Base-by-base conservation (phyloP, 1,140 invertebrate genomes). In the Thereuonema tuberculata region DNA sequence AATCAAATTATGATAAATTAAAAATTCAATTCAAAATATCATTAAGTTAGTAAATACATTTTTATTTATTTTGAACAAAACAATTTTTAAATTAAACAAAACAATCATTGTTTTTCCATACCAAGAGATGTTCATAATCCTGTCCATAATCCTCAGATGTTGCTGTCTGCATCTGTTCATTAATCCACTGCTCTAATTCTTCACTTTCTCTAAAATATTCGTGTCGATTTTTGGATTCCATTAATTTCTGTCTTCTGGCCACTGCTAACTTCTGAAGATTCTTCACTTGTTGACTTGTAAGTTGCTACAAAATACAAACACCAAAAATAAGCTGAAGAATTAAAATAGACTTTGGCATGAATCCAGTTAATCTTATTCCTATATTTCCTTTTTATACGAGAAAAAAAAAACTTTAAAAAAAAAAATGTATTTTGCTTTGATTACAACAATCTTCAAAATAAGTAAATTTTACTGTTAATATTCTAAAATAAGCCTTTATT, bases 91-190 rank as follows among this genome's bases (percentile, higher is more conserved):
- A 24, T 24, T 52, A 61, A 48, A 29, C 59, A 57, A n/a, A 58
- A 61, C 9, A 62, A 56, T 29, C n/a, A n/a, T n/a, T n/a, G n/a
- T n/a, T n/a, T n/a, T 54, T 28, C n/a, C 53, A 52, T 69, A 90
- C 84, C 74, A 93, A 74, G 26, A 97, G 73, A 76, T 98, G 94
- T 72, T 98, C 95, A 71, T 93, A 97, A 76, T 98, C 94, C 71
- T 92, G 88, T 3, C 94, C 94, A 73, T 93, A 98, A 71, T 99
- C 95, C 70, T 98, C 93, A 31, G 86, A 91, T 1, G 84, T 84
- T 5, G 93, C 93, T 0, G 84, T 83, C 64, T 87, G 84, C 72
- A 92, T 83, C 71, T 98, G 91, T 69, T 97, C 92, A 62, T 84
- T 83, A 29, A 98, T 95, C 93, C 93, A 98, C 65, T 84, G 82